Conservation (phyloP, 2,888 invertebrate species). For the Nowickia ferox region DNA sequence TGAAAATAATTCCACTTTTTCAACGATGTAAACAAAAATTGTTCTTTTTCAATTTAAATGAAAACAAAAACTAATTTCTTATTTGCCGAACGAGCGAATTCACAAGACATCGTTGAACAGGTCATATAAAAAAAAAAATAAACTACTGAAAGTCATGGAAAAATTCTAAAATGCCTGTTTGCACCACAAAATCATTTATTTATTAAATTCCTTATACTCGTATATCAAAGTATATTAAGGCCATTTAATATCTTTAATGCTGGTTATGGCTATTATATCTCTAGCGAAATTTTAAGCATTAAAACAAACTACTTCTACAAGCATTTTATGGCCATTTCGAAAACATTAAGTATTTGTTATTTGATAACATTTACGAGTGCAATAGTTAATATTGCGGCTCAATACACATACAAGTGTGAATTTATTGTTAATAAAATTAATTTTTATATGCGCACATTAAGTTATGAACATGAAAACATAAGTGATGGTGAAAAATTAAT, state of each 20-base stretch:
- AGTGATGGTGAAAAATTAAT: conserved; percentile 5
- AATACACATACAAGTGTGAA: not conserved
- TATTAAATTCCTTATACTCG: no score
- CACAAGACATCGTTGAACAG: no score
- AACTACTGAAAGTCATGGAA: no score
- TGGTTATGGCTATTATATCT: not conserved
- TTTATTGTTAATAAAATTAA: not conserved
- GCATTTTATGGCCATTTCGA: conserved; percentile 13
- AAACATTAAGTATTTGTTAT: conserved; percentile 18
- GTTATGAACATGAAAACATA: not conserved
- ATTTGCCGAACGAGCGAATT: no score
- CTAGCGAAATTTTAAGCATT: not conserved
- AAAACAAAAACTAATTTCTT: no score
- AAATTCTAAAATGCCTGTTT: no score
- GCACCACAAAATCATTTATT: no score
- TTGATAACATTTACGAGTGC: not conserved
- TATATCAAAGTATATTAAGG: not conserved
- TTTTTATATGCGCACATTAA: not conserved
- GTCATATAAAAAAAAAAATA: no score
- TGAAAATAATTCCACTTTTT: no score
- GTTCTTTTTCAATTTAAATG: no score
- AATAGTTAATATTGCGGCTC: not conserved
- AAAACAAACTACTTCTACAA: conserved; percentile 11
- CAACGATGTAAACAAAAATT: no score
- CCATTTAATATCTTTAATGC: not conserved